Base-by-base conservation (phyloP, 2,113 vertebrate genomes). In the Propithecus coquereli region DNA sequence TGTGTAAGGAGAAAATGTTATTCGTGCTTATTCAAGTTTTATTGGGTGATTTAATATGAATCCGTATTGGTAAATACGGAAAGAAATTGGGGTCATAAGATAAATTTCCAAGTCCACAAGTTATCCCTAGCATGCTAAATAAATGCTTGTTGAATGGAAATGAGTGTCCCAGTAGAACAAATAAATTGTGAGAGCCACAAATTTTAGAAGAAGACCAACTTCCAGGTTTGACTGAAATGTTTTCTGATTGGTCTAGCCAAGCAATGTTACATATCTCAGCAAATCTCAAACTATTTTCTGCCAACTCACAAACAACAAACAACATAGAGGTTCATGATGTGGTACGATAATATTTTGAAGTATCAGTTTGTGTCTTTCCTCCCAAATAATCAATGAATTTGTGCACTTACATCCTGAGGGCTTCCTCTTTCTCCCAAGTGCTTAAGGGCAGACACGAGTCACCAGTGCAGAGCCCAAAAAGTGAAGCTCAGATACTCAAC, bases 211-310 rank as follows among this genome's bases (percentile, higher is more conserved):
- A 68, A 93, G 54, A 50, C 11, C 50, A 68, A 17, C 45, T 45
- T 74, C 47, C 22, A 40, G 40, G 23, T 70, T 88, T 73, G 17
- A 87, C 71, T 54, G 20, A 66, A 74, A 66, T 73, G 6, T 50
- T 37, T 83, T 68, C 40, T 73, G 22, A 74, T 50, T 17, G 57
- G 14, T 52, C 4, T 47, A 52, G 34, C 43, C 74, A 77, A 52
- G 18, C 2, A 30, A 63, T 32, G 50, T 43, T 83, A 71, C 1
- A 2, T 45, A 40, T 84, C 76, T 81, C 27, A 84, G 34, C 34
- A 37, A 27, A 68, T 94, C 74, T 95, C 45, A 76, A 70, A 54
- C 45, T 59, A 70, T 89, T 73, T 94, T 77, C 82, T 96, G 50
- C 43, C 37, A 57, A 65, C 63, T 87, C 45, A 90, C 20, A 57